Base-by-base conservation (phyloP, 2,113 vertebrate species). In the Brienomyrus brachyistius region DNA sequence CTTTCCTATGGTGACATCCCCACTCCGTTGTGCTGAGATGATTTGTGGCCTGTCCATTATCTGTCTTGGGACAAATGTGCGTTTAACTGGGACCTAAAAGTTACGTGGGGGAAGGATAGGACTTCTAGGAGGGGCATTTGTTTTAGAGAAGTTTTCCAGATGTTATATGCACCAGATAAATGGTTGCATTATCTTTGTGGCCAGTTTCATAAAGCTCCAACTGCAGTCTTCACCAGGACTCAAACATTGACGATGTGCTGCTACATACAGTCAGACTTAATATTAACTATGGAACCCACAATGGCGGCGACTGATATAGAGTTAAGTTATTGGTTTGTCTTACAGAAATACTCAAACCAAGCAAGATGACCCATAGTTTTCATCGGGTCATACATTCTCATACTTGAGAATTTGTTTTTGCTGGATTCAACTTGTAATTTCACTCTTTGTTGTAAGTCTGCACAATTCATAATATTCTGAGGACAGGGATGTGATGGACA, bases 11-110 rank as follows among this genome's bases (percentile, higher is more conserved):
- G 92, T 77, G 13, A 92, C 92, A 93, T 95, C 95, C 92, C 91
- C 83, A 91, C 94, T 95, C 95, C 95, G 94, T 45, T 85, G 93
- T 96, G 94, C 91, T 86, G 92, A 85, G 94, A 95, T 97, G 97
- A 97, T 98, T 98, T 97, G 97, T 97, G 95, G 96, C 95, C 96
- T 95, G 95, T 97, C 97, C 95, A 96, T 97, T 96, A 97, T 96
- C 93, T 89, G 94, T 94, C 94, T 90, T 93, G 92, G 96, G 96
- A 96, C 95, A 97, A 96, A 97, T 96, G 74, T 80, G 94, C 95
- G 95, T 95, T 94, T 95, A 70, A 94, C 92, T 86, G 51, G 94
- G 94, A 95, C 95, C 92, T 95, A 94, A 95, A 96, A 96, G 95
- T 96, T 94, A 90, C 47, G 0, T 1, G 85, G 84, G 0, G 80